Evolutionary conservation across 2,888 invertebrate genomes (phyloP).

Genomic region (Theretra japonica): DNA sequence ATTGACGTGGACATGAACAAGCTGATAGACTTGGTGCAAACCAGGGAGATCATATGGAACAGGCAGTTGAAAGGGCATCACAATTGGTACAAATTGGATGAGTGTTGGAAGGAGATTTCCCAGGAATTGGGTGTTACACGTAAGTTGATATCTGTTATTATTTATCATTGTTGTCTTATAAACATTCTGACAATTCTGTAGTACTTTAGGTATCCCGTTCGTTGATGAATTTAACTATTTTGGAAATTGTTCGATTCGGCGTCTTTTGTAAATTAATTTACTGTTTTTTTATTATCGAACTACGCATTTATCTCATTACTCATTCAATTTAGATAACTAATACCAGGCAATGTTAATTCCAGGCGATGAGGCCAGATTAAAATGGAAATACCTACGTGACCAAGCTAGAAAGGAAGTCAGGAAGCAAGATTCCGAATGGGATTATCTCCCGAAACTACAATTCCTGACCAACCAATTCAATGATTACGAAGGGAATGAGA

Average conservation of each 20-base stretch:
- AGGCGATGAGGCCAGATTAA: conserved; percentile 79
- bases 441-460: conserved; percentile 71
- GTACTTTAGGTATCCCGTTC: too few relatives aligned
- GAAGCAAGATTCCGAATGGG: conserved; percentile 77
- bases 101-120: conserved; percentile 79
- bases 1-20: conserved; percentile 78
- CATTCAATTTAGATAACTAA: neutral
- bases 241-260: too few relatives aligned
- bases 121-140: conserved; percentile 74
- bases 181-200: neutral
- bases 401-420: conserved; percentile 78
- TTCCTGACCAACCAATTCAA: conserved; percentile 78
- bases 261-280: neutral
- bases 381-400: conserved; percentile 80
- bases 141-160: conserved; percentile 53
- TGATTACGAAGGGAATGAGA: conserved; percentile 70
- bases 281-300: neutral
- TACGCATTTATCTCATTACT: neutral
- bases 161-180: neutral
- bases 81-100: conserved; percentile 80
- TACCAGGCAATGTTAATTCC: conserved; percentile 40
- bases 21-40: conserved; percentile 70
- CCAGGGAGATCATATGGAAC: conserved; percentile 77
- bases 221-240: too few relatives aligned
- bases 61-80: conserved; percentile 77